A percentile compares a stretch with the other conserved stretches of the same genome.
phyloP scores from a whole-genome alignment of 2,113 vertebrate species.

The Anguilla rostrata region DNA sequence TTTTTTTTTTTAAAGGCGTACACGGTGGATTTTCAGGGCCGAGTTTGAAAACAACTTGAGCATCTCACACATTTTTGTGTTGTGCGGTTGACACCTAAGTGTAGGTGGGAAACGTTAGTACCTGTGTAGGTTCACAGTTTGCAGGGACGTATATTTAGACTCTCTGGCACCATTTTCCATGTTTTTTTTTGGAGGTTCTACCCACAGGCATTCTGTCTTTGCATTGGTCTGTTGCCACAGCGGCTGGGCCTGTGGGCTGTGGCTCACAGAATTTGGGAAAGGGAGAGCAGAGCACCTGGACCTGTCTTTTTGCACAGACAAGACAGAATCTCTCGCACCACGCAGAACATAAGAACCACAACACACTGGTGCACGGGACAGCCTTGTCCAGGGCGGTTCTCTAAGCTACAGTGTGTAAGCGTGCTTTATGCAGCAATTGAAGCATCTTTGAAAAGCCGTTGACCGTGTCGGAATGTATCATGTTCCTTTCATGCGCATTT shows the following conservation, averaged over 20 bases:
- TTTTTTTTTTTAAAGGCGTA: too few species aligned
- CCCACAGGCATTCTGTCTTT: background rate
- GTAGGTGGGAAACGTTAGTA: background rate
- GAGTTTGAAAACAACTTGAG: too few species aligned
- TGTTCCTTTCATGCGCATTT: background rate
- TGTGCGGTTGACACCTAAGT: background rate
- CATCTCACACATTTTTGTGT: too few species aligned
- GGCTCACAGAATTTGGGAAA: too few species aligned
- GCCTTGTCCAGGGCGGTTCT: too few species aligned
- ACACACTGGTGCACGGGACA: too few species aligned
- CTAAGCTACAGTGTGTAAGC: too few species aligned
- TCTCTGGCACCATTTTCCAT: background rate
- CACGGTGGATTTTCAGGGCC: too few species aligned
- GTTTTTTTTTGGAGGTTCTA: background rate
- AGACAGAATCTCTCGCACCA: too few species aligned
- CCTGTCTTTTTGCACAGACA: too few species aligned
- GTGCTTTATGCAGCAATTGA: too few species aligned
- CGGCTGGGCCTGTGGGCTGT: background rate
- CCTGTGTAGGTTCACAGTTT: background rate
- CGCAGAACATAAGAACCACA: too few species aligned
- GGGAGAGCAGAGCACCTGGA: background rate
- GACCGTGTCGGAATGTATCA: background rate
- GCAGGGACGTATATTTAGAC: slow-evolving; percentile 9
- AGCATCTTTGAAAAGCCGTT: background rate
- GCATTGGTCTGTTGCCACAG: background rate